Base-by-base conservation (phyloP, 2,888 invertebrate species). In the Artemia sinica region DNA sequence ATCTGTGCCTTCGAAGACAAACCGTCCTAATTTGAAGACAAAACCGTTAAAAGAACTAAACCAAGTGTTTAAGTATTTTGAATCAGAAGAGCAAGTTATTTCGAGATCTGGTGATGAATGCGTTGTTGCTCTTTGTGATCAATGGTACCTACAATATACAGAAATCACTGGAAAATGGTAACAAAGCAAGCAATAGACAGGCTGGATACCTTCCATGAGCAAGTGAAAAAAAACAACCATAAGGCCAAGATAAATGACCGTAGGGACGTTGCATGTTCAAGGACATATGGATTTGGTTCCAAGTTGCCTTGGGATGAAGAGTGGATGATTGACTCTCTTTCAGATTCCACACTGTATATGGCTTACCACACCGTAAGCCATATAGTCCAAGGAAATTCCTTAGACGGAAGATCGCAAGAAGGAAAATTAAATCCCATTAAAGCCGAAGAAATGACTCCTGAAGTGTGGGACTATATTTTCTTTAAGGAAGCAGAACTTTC, bases 311-410 rank as follows among this genome's bases (percentile, higher is more conserved):
- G 98, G 98, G 98, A 98, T 78, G 84, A 87, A 70, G 84, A 88
- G 75, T 98, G 97, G 89, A 80, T 99, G 41, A 98, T 98, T 74
- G 98, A 98, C 80, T 97, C 97, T 1, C 82, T 98, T 1, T 98
- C 97, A 0, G 98, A 98, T 79, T 98, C 98, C 0, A 97, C 97
- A 0, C 96, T 98, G 75, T 97, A 98, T 79, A 98, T 91, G 84
- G 93, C 96, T 0, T 96, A 90, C 78, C 96, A 96, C 78, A 95
- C 97, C 0, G 83, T 99, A 7, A 84, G 88, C 0, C 97, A 99
- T 80, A 83, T 94, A 70, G 79, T 98, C 65, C 96, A 97, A 81
- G 91, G 87, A 6, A 88, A 87, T 67, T 84, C 86, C 0, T 89
- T 93, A 75, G 85, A 85, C 74, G 91, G 86, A 2, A 84, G 86